Base-by-base conservation (phyloP, 2,888 invertebrate species). In the Parnassius smintheus region DNA sequence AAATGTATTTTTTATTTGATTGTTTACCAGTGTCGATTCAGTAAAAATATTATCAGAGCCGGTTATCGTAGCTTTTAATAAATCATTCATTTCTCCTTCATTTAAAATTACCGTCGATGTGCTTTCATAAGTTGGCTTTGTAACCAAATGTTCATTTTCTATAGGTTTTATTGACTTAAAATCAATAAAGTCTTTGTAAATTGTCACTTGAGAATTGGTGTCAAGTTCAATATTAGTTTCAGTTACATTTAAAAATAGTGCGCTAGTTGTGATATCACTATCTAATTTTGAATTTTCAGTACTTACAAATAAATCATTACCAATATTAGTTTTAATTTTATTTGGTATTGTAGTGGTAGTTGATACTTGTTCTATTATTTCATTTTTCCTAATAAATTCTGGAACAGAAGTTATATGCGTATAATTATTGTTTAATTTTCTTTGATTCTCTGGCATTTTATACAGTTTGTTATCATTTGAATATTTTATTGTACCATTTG, bases 361-460 rank as follows among this genome's bases (percentile, higher is more conserved):
- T 7, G 48, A 12, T 46, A 55, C 50, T 22, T 55, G 18, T 12
- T 58, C 8, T 44, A 25, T 50, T 41, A 48, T 48, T 22, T 25
- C 22, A 44, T 65, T 55, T n/a, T 64, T 59, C 2, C 56, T 58
- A 53, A 25, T 51, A 56, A 61, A 60, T 13, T 56, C 42, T 13
- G 50, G n/a, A n/a, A 48, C 45, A 56, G 50, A 59, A 54, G 48
- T 51, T 51, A 50, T 50, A 56, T 67, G 18, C 12, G 88, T 88
- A 66, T 79, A 86, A 61, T 88, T 87, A 61, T 80, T 85, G 65
- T 83, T 87, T 61, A 91, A 72, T 68, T 90, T 81, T 64, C 90
- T 75, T 78, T 88, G 88, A 73, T 89, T 90, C 72, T 89, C 89
- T n/a, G 86, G 82, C 3, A 83, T 85, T 73, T 90, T 91, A 8